These are phyloP conservation scores for Heterotilapia buettikoferi DNA, from an alignment of 2,113 vertebrate species.

Conservation along the genomic window DNA sequence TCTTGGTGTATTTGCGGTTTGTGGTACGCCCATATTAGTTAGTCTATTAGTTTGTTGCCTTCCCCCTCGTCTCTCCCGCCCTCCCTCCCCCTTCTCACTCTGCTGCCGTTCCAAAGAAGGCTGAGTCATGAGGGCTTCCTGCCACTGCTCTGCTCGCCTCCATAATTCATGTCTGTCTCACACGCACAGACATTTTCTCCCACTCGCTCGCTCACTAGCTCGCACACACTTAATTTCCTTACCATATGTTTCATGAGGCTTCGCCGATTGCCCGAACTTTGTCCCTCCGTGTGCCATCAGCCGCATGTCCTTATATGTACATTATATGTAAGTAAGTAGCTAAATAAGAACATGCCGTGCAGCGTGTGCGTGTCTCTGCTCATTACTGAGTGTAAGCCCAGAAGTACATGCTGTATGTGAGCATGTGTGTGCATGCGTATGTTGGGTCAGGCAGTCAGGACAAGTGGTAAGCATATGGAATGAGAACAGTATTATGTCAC, in stretches of 20 bases:
- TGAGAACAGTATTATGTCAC: constrained; percentile 51
- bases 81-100: not conserved
- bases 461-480: constrained; percentile 52
- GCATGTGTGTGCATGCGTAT: not conserved
- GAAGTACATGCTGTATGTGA: not conserved
- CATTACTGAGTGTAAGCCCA: not conserved
- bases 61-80: not conserved
- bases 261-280: not conserved
- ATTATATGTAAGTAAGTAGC: not conserved
- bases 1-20: not conserved
- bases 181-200: constrained; percentile 25
- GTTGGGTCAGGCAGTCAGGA: constrained; percentile 25
- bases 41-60: not conserved
- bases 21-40: not conserved
- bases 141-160: constrained; percentile 49
- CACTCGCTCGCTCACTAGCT: not conserved
- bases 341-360: not conserved
- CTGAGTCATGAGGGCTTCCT: constrained; percentile 63
- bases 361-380: not conserved
- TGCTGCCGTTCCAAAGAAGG: constrained; percentile 47
- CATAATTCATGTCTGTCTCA: constrained; percentile 54
- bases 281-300: not conserved
- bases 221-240: not conserved
- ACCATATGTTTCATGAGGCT: constrained; percentile 21
- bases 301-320: not conserved